Evolutionary conservation across 2,888 invertebrate species (phyloP).

Genomic region (Meteorus colon): DNA sequence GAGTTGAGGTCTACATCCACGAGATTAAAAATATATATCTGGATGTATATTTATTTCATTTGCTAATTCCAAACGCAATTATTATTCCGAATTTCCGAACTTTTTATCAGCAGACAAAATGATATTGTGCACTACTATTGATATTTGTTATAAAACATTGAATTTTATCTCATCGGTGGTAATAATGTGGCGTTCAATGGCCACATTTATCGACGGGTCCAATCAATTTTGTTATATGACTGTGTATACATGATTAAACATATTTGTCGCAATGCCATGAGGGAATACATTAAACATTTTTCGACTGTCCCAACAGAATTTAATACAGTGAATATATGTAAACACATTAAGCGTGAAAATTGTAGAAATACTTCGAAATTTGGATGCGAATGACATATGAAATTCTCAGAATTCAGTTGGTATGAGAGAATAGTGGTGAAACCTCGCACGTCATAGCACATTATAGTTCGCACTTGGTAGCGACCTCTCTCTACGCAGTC

Average conservation of each 20-base stretch:
- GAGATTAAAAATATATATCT: slow-evolving; percentile 11
- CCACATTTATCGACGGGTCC: not conserved
- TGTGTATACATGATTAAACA: not conserved
- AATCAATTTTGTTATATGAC: not conserved
- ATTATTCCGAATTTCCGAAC: not conserved
- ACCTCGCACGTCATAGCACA: slow-evolving; percentile 19
- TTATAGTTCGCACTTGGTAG: slow-evolving; percentile 15
- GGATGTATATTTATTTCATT: not conserved
- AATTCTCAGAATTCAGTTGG: slow-evolving; percentile 14
- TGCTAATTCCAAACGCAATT: not conserved
- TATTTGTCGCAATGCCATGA: slow-evolving; percentile 5
- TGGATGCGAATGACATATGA: not conserved
- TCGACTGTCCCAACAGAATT: not conserved
- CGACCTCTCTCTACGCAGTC: slow-evolving; percentile 16
- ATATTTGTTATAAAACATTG: not conserved
- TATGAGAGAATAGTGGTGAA: not conserved
- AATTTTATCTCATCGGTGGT: not conserved
- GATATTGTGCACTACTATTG: not conserved
- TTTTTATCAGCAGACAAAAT: not conserved
- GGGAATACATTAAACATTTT: slow-evolving; percentile 17
- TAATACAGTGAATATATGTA: not conserved
- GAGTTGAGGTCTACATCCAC: not conserved
- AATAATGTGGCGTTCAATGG: not conserved
- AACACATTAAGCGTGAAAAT: not conserved
- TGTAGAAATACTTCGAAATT: not conserved